Evolutionary conservation across 2,113 vertebrate species (phyloP).

Genomic region (Saguinus imperator): DNA sequence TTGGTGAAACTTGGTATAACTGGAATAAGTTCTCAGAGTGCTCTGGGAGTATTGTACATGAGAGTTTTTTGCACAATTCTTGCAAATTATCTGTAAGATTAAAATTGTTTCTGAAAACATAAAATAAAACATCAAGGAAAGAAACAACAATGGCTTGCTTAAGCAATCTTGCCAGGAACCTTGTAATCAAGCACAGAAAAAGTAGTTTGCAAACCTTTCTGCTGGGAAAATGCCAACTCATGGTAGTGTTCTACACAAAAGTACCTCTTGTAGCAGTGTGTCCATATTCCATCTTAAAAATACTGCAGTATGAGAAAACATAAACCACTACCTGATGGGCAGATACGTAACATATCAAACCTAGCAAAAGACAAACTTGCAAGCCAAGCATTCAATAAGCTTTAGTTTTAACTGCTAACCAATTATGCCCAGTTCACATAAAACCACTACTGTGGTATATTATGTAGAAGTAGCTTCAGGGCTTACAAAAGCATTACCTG

Average conservation of each 20-base stretch:
- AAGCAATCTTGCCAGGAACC: not conserved
- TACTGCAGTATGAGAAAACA: not conserved
- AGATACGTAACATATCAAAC: not conserved
- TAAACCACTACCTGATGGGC: not conserved
- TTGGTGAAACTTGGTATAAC: not conserved
- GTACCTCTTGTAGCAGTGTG: not conserved
- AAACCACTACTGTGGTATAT: constrained; percentile 19
- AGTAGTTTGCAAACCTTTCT: not conserved
- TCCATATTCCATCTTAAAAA: constrained; percentile 9
- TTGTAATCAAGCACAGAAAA: not conserved
- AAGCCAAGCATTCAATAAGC: constrained; percentile 44
- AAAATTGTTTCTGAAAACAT: not conserved
- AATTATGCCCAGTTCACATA: constrained; percentile 47
- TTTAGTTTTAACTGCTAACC: constrained; percentile 42
- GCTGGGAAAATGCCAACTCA: not conserved
- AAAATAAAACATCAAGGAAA: constrained; percentile 1
- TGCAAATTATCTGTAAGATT: not conserved
- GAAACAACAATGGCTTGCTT: not conserved
- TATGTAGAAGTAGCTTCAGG: constrained; percentile 18
- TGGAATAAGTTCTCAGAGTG: not conserved
- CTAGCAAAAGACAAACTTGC: constrained; percentile 16
- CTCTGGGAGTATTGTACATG: not conserved
- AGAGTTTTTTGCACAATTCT: not conserved
- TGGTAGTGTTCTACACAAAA: not conserved
- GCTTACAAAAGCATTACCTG: not conserved